These are phyloP conservation scores for Riparia riparia DNA, from an alignment of 2,113 vertebrate genomes.

Conservation along the genomic window DNA sequence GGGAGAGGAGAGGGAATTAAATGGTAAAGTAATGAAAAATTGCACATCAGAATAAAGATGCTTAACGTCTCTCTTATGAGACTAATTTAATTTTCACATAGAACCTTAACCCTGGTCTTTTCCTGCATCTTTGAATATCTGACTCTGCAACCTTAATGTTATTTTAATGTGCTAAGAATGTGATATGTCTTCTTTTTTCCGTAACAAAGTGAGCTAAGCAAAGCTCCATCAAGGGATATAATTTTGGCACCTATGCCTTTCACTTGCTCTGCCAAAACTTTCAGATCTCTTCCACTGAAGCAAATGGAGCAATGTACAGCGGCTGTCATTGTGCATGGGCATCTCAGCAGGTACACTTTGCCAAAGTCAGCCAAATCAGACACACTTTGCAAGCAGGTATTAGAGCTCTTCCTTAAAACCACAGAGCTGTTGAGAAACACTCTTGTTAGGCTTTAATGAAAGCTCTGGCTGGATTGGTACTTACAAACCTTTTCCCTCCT, in stretches of 20 bases:
- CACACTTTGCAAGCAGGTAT: background rate
- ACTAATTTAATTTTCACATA: background rate
- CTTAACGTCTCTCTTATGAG: background rate
- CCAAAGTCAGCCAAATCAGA: too few relatives aligned
- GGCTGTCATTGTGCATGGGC: fast-evolving
- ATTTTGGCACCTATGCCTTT: background rate
- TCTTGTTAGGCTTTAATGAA: background rate
- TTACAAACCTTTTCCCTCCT: background rate
- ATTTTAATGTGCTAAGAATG: background rate
- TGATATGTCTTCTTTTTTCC: background rate
- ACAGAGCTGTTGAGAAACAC: background rate
- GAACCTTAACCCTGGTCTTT: background rate
- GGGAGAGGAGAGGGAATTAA: background rate
- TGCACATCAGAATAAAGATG: background rate
- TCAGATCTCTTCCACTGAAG: background rate
- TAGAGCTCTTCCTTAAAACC: background rate
- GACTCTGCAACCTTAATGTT: background rate
- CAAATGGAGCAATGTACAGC: background rate
- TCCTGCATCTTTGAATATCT: background rate
- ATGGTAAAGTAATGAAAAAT: background rate
- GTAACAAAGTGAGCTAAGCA: background rate
- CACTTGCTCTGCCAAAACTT: background rate
- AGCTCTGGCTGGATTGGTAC: background rate
- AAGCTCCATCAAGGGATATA: background rate
- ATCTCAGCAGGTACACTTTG: background rate